Percentiles rank a stretch among this genome's conserved stretches.
These are phyloP conservation scores for Hydriomena furcata DNA, from an alignment of 2,888 invertebrate genomes.

Conservation along the genomic window DNA sequence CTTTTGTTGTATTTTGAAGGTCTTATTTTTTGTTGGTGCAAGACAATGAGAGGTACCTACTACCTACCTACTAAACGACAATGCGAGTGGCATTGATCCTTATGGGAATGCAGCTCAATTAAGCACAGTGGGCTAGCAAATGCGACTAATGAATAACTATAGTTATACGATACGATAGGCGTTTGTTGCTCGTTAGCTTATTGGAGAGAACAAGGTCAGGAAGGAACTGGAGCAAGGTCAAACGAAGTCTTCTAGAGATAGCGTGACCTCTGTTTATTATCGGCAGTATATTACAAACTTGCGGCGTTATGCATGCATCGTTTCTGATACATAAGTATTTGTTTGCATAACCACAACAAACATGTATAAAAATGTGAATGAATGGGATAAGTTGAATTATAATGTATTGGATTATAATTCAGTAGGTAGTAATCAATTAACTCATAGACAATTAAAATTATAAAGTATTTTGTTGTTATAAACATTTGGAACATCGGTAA, in stretches of 20 bases:
- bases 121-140: conserved; percentile 62
- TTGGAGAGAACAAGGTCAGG: conserved; percentile 69
- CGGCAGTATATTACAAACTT: conserved; percentile 53
- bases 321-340: conserved; percentile 15
- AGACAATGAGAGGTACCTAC: conserved; percentile 23
- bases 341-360: too few relatives aligned
- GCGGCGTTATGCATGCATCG: conserved; percentile 35
- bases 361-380: too few relatives aligned
- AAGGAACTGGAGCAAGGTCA: conserved; percentile 76
- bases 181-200: conserved; percentile 58
- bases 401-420: too few relatives aligned
- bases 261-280: conserved; percentile 75
- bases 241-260: conserved; percentile 73
- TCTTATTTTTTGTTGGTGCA: conserved; percentile 28
- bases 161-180: conserved; percentile 54
- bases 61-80: conserved; percentile 26
- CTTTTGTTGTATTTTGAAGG: conserved; percentile 24
- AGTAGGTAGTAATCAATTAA: too few relatives aligned
- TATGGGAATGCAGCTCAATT: conserved; percentile 62
- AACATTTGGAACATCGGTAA: too few relatives aligned
- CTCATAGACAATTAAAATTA: too few relatives aligned
- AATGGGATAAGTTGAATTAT: too few relatives aligned
- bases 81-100: conserved; percentile 48
- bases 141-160: conserved; percentile 58
- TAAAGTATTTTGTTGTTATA: too few relatives aligned